A percentile compares a stretch with the other conserved stretches of the same genome.
Conservation (phyloP, 64 coral and sea anemone species). For the Trachythela sp. region DNA sequence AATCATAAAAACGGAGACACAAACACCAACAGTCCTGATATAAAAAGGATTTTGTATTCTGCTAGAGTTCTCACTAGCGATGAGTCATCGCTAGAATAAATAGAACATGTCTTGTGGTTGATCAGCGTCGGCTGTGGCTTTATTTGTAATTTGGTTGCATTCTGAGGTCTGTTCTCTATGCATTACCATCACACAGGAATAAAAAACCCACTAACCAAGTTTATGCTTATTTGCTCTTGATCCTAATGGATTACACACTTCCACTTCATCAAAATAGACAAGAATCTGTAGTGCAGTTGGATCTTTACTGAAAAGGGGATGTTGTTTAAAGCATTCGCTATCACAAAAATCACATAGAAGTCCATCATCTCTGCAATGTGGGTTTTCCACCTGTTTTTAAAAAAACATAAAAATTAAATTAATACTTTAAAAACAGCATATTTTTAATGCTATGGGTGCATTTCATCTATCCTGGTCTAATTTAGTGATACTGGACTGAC, state of each 20-base stretch:
- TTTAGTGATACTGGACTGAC: not conserved
- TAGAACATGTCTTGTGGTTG: too few species aligned
- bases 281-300: slow-evolving; percentile 14
- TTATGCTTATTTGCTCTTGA: not conserved
- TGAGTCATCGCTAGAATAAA: too few species aligned
- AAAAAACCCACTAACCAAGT: not conserved
- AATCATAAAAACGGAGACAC: not conserved
- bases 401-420: not conserved
- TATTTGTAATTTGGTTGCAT: too few species aligned
- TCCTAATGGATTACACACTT: slow-evolving; percentile 12
- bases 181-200: too few species aligned
- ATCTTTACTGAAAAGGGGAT: not conserved
- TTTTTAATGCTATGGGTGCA: too few species aligned
- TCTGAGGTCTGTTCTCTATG: too few species aligned
- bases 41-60: too few species aligned
- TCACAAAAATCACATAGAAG: not conserved
- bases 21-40: too few species aligned
- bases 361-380: slow-evolving; percentile 20
- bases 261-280: slow-evolving; percentile 6
- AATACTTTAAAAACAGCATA: too few species aligned
- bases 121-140: too few species aligned
- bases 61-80: too few species aligned
- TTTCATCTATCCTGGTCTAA: too few species aligned
- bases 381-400: not conserved
- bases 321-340: slow-evolving; percentile 8